Base-by-base conservation (phyloP, 1,140 invertebrate species). In the Drosophila ironensis region DNA sequence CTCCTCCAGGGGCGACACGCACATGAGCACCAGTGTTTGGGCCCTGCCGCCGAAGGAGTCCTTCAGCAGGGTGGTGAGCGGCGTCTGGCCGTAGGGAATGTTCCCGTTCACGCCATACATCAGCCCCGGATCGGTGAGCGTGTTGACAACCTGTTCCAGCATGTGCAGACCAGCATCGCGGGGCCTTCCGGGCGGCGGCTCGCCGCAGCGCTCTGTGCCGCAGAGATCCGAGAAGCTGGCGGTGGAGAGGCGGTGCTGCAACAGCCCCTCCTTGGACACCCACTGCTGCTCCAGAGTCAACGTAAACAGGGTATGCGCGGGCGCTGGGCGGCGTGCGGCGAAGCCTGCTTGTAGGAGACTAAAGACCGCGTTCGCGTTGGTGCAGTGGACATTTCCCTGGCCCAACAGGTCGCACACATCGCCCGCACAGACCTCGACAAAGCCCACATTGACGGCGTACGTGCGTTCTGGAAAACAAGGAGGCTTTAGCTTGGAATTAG, bases 1-100 rank as follows among this genome's bases (percentile, higher is more conserved):
- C 57, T 92, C 89, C 51, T 93, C 90, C 68, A 93, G 90, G 17
- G 93, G 92, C 28, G 93, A 94, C 4, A 94, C 91, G 69, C 93
- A 94, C 27, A 93, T 91, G 56, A 94, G 92, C 0, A 94, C 90
- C 86, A 94, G 90, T 7, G 93, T 94, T 69, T 93, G 93, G 12
- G 94, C 93, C 59, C 93, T 91, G 0, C 93, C 93, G 12, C 93
- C 93, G 90, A 94, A 94, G 1, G 93, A 94, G 77, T 94, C 93
- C 78, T 93, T 92, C 2, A 94, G 74, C 86, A 94, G 91, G 8
- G 92, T 93, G 9, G 93, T 94, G 14, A 94, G 86, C 8, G 93
- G 92, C 27, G 93, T 93, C 67, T 93, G 92, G 60, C 92, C 92
- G 88, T 94, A 94, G 9, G 89, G 77, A 35, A 89, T 82, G 66